phyloP scores from a whole-genome alignment of 1,140 invertebrate genomes.

The Meloidogyne hapla region DNA sequence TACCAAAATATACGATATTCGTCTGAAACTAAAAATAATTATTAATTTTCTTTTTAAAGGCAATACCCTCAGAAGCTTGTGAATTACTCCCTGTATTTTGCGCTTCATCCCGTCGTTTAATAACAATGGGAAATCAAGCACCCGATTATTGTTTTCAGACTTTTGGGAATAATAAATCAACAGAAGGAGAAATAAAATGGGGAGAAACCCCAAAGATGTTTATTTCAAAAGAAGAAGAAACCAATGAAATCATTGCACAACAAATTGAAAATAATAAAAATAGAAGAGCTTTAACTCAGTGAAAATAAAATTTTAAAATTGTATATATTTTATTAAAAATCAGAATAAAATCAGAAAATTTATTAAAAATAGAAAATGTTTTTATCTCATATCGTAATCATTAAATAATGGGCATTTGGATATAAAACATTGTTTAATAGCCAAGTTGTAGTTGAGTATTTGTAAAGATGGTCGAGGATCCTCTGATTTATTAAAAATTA shows the following conservation, averaged over 20 bases:
- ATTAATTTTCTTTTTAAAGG: conserved; percentile 40
- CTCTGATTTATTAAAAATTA: neutral
- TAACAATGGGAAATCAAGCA: conserved; percentile 56
- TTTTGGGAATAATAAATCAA: neutral
- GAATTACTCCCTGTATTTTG: conserved; percentile 58
- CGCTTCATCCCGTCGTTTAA: conserved; percentile 54
- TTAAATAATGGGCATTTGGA: conserved; percentile 10
- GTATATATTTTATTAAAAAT: too few relatives aligned
- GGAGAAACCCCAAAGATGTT: too few relatives aligned
- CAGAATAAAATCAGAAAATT: neutral
- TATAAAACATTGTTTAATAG: conserved; percentile 8
- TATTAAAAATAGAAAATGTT: too few relatives aligned
- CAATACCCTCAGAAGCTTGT: conserved; percentile 57
- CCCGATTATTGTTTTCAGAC: conserved; percentile 53
- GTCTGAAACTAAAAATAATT: too few relatives aligned
- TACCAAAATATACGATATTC: too few relatives aligned
- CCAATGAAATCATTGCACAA: too few relatives aligned
- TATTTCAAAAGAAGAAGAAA: neutral
- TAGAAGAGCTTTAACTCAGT: neutral
- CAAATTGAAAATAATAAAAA: neutral
- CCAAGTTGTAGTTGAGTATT: neutral
- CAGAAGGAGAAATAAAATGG: neutral
- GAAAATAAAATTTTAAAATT: neutral
- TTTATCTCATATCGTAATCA: conserved; percentile 6
- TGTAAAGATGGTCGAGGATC: conserved; percentile 3